A percentile compares a stretch with the other conserved stretches of the same genome.
Evolutionary conservation across 2,888 invertebrate genomes (phyloP).

Genomic region (Hydrotaea cyrtoneurina): DNA sequence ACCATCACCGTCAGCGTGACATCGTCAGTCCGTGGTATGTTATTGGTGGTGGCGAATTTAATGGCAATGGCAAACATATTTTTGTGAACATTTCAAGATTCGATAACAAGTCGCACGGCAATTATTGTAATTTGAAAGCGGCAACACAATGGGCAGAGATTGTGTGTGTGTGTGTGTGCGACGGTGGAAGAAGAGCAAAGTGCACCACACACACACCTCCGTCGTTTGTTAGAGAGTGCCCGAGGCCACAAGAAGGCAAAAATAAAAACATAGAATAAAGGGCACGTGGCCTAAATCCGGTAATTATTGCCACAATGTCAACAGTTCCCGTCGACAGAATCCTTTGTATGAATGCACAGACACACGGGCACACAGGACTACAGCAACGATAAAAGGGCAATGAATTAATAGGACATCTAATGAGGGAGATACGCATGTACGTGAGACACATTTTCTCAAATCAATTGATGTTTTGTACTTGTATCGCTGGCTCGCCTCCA

Average conservation of each 20-base stretch:
- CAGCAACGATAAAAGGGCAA: conserved; percentile 55
- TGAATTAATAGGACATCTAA: conserved; percentile 60
- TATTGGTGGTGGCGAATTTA: neutral
- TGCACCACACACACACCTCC: conserved; percentile 49
- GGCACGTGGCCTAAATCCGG: conserved; percentile 71
- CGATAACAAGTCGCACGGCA: conserved; percentile 59
- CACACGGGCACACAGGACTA: neutral
- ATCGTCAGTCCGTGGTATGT: neutral
- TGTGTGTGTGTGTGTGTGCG: neutral
- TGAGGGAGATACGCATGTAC: conserved; percentile 46
- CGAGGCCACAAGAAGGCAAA: conserved; percentile 67
- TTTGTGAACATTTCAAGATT: conserved; percentile 36
- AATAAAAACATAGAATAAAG: conserved; percentile 31
- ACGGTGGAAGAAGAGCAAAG: conserved; percentile 43
- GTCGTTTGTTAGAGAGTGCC: conserved; percentile 7
- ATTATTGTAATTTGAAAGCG: conserved; percentile 60
- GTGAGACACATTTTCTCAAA: conserved; percentile 32
- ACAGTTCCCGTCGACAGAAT: conserved; percentile 55
- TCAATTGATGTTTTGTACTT: conserved; percentile 32
- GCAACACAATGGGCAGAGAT: conserved; percentile 41
- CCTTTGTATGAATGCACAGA: conserved; percentile 18
- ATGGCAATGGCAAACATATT: conserved; percentile 15
- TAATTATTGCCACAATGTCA: conserved; percentile 69
- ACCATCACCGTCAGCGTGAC: neutral
- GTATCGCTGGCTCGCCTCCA: neutral